Evolutionary conservation across 1,140 invertebrate species (phyloP), one percentile per base, ranked within the genome.

Genomic region (Heliothis virescens): DNA sequence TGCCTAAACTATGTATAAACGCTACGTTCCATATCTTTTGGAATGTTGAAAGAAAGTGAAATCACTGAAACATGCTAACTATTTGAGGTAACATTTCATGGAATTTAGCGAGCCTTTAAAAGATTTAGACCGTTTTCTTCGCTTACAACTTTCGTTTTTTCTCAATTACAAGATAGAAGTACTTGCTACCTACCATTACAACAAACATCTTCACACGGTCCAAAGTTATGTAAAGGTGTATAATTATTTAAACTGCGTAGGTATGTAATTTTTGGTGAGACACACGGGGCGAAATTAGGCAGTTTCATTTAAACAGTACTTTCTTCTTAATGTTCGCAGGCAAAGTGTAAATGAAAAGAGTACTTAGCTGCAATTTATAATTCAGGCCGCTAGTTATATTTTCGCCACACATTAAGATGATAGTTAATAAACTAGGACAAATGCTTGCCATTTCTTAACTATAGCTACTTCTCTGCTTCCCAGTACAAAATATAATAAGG

Each of bases 71-170:
- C 47, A 9, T 65, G 62, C 41, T 65, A 65, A 65, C 3, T 65
- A 65, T 65, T 65, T n/a, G 34, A 34, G 10, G 62, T 41, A 65
- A 47, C 7, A 34, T 34, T 34, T 34, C 34, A 48, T 11, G n/a
- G 41, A 65, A 65, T 65, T 65, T 65, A 48, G 62, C 62, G 34
- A 48, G 16, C 18, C n/a, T 13, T 57, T 57, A 16, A 48, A 67
- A 67, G 21, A 67, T 67, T 67, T 67, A 67, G 63, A 67, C 10
- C 63, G 63, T 48, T 48, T 48, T 48, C 41, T 67, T 67, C 48
- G 48, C 41, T 67, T 67, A 48, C 52, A 15, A 53, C 63, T 67
- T 67, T 67, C 63, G 16, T 48, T 67, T 47, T 59, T 48, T 65
- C 41, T 34, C 34, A 12, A 65, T 16, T 11, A 47, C 15, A 18